Base-by-base conservation (phyloP, 2,113 vertebrate species). In the Nycticryphes semicollaris region DNA sequence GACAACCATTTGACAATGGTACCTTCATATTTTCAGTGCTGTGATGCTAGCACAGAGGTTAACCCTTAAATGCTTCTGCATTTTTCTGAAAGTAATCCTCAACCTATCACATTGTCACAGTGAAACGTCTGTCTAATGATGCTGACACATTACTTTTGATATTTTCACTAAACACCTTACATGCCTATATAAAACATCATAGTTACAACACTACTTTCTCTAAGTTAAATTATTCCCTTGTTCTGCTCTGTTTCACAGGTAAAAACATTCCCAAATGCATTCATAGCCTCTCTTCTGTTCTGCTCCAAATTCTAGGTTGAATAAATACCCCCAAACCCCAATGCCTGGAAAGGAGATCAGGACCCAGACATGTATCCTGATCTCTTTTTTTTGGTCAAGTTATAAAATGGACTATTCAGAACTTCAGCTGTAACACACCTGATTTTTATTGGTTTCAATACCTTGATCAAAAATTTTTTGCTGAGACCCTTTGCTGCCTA, bases 401-500 rank as follows among this genome's bases (percentile, higher is more conserved):
- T 56, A 59, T 60, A 45, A 84, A 92, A 77, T 31, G 23, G 35
- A 62, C 47, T 54, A 60, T 87, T 56, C 23, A 74, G 93, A 83
- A 79, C 56, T 72, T 80, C 13, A 53, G 33, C 39, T 66, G 14
- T 48, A 86, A 85, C 24, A 57, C 1, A 2, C 20, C 12, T 90
- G 63, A 69, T 62, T 87, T 96, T 80, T 73, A 20, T 35, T 91
- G 83, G 33, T 78, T 82, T 81, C 30, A 68, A 75, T 74, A 70
- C 37, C 62, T 69, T 33, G 47, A 86, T 93, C 45, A 89, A 93
- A 92, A 80, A 21, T 37, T 43, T 83, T 95, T 88, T 39, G 56
- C 6, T 33, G 50, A 77, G 45, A 69, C 20, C 48, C 88, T 95
- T 93, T 90, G 63, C 88, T 95, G 85, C 92, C 89, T 93, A 57